These are phyloP conservation scores for Antheraea pernyi DNA, from an alignment of 1,140 invertebrate genomes.

Conservation along the genomic window DNA sequence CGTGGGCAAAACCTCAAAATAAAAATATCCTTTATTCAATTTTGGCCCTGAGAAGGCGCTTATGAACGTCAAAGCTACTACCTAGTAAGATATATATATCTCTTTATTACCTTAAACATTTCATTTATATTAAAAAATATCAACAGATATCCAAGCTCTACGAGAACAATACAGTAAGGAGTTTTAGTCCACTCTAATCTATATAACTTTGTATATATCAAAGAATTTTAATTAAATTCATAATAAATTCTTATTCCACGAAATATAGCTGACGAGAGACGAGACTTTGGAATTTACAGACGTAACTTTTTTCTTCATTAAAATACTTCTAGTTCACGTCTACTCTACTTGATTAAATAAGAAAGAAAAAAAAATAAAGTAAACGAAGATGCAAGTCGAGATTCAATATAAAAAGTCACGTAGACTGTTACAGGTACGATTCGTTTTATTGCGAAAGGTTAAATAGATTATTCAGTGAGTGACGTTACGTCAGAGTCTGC, in stretches of 20 bases:
- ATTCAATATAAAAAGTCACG: neutral
- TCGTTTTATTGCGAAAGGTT: neutral
- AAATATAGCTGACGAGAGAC: neutral
- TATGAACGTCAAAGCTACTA: too few relatives aligned
- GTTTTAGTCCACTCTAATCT: too few relatives aligned
- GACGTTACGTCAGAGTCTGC: neutral
- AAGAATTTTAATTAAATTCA: neutral
- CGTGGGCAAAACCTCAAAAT: too few relatives aligned
- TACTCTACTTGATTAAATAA: neutral
- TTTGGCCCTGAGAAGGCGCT: too few relatives aligned
- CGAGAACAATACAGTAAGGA: too few relatives aligned
- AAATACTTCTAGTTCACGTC: neutral
- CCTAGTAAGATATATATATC: too few relatives aligned
- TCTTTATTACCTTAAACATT: too few relatives aligned
- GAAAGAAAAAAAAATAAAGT: neutral
- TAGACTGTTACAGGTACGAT: neutral
- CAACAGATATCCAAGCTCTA: too few relatives aligned
- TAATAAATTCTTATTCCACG: neutral
- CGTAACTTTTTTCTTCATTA: neutral
- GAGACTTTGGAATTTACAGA: neutral
- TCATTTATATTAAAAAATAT: too few relatives aligned
- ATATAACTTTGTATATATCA: neutral
- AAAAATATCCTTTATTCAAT: too few relatives aligned
- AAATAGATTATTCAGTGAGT: neutral
- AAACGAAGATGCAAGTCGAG: neutral